Base-by-base conservation (phyloP, 2,113 vertebrate genomes). In the Lepus americanus region DNA sequence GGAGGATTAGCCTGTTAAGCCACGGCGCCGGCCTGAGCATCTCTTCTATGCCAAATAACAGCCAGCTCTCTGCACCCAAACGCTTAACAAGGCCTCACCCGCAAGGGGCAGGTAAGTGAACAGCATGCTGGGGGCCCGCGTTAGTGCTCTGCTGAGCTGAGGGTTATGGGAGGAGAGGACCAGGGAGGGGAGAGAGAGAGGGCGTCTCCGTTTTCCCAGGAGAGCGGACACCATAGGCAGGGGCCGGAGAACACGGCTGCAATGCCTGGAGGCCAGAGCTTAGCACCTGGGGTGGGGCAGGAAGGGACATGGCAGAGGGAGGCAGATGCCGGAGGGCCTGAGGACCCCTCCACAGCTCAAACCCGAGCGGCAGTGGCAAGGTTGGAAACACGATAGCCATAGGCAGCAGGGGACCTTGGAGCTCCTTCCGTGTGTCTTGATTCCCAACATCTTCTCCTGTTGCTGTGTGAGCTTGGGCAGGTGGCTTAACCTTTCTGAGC, bases 401-500 rank as follows among this genome's bases (percentile, higher is more conserved):
- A n/a, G n/a, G 36, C 67, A 19, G 19, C 63, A 66, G 10, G 59
- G 33, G n/a, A 12, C 70, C 55, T 77, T 33, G 55, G 51, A 29
- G 22, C 25, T 87, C 63, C 51, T 39, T 44, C 14, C 31, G 25
- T 59, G 33, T 13, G 27, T 64, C 88, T 53, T 4, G 13, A 39
- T n/a, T 74, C 78, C 53, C 59, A 29, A 17, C 25, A 31, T 14
- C 44, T 61, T 25, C 79, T 88, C 49, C 31, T 8, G 17, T 76
- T 53, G 33, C 87, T 70, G 11, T 72, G 74, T 82, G 87, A 67
- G 29, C 31, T 67, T 66, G 22, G 61, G 66, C 81, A 92, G 83
- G 67, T 13, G 69, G 53, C 78, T 82, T 80, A 83, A 44, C 49
- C 76, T 90, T 94, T 87, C 85, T 8, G 67, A 94, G 78, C 36